These are phyloP conservation scores for Caenorhabditis zanzibari DNA, from an alignment of 2,888 invertebrate species.

Conservation along the genomic window DNA sequence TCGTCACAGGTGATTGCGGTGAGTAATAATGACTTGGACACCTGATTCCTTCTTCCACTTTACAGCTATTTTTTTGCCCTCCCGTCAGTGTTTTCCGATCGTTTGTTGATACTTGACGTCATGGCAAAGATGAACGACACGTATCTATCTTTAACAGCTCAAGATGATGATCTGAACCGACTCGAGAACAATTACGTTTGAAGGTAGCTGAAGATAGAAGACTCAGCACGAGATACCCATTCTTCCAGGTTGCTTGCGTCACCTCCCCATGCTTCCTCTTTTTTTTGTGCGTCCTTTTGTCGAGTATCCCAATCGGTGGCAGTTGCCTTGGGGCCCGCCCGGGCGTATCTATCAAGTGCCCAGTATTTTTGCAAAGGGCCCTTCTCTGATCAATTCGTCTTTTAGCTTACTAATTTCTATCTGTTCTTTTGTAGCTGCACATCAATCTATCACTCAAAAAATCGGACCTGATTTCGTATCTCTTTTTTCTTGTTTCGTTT, in stretches of 20 bases:
- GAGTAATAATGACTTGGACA: conserved; percentile 25
- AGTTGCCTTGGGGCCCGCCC: conserved; percentile 32
- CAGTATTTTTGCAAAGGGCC: conserved; percentile 35
- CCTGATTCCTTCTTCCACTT: conserved; percentile 11
- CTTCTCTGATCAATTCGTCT: conserved; percentile 40
- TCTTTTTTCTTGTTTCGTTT: conserved; percentile 27
- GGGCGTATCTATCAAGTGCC: conserved; percentile 44
- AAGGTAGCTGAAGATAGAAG: conserved; percentile 14
- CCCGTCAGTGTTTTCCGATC: conserved; percentile 46
- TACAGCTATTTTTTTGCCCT: conserved; percentile 39
- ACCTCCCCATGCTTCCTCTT: conserved; percentile 12
- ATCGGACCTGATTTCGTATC: conserved; percentile 22
- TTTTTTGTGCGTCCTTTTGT: conserved; percentile 42
- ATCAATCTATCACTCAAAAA: conserved; percentile 55
- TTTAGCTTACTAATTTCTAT: conserved; percentile 47
- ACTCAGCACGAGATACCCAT: conserved; percentile 40
- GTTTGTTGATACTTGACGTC: conserved; percentile 54
- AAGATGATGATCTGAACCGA: conserved; percentile 29
- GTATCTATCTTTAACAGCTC: conserved; percentile 57
- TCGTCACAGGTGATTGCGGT: conserved; percentile 5
- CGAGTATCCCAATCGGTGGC: conserved; percentile 28
- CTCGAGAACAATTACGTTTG: conserved; percentile 48
- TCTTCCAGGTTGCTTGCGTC: conserved; percentile 62
- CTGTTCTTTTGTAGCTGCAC: conserved; percentile 57
- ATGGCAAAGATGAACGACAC: conserved; percentile 46